phyloP scores from a whole-genome alignment of 2,888 invertebrate species.

The Oscheius sp. region DNA sequence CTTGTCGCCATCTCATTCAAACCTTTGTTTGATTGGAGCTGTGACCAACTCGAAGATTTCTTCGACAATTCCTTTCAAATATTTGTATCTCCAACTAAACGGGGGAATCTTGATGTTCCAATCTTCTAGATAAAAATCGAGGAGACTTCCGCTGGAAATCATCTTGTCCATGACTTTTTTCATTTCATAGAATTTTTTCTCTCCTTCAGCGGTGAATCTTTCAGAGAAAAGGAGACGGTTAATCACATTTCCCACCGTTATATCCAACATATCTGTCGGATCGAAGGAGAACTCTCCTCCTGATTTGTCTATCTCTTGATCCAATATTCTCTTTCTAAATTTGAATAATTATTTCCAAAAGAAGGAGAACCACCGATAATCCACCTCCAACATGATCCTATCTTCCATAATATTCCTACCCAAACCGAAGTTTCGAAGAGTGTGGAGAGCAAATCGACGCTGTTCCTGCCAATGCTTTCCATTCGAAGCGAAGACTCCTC shows the following conservation, averaged over 20 bases:
- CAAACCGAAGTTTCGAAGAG: constrained; percentile 18
- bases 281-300: constrained; percentile 9
- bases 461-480: constrained; percentile 21
- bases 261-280: neutral
- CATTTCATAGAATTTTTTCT: constrained; percentile 12
- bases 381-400: constrained; percentile 17
- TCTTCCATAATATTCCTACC: constrained; percentile 19
- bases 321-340: neutral
- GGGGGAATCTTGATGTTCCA: constrained; percentile 2
- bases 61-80: neutral
- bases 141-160: neutral
- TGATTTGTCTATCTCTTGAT: neutral
- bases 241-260: constrained; percentile 27
- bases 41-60: neutral
- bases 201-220: constrained; percentile 3
- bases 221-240: constrained; percentile 23
- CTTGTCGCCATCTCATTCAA: neutral
- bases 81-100: constrained; percentile 12
- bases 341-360: neutral
- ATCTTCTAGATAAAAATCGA: constrained; percentile 12
- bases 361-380: constrained; percentile 2
- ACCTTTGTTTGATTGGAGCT: constrained; percentile 9
- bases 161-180: constrained; percentile 1
- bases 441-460: constrained; percentile 13
- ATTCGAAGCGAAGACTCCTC: constrained; percentile 12